A percentile compares a stretch with the other conserved stretches of the same genome.
Conservation (phyloP, 2,888 invertebrate genomes). For the Sceliomorpha sp. region DNA sequence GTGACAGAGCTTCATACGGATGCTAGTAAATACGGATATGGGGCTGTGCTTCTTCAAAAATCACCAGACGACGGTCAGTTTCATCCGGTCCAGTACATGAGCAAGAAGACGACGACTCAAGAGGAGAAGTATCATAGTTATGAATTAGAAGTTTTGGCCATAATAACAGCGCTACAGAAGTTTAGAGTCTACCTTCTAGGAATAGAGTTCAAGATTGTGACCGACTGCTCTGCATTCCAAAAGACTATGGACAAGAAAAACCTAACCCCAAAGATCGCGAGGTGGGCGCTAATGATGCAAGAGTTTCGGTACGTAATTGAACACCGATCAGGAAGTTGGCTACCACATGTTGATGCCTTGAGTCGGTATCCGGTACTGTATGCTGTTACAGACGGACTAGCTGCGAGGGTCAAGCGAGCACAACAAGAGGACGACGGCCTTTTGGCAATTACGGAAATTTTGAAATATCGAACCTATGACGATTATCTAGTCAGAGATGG, state of each 20-base stretch:
- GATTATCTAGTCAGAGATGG: slow-evolving; percentile 20
- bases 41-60: slow-evolving; percentile 49
- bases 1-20: slow-evolving; percentile 52
- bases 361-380: slow-evolving; percentile 14
- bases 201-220: slow-evolving; percentile 32
- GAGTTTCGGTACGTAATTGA: slow-evolving; percentile 30
- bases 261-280: slow-evolving; percentile 9
- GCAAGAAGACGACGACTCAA: slow-evolving; percentile 46
- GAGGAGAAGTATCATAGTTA: slow-evolving; percentile 59
- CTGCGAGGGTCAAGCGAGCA: slow-evolving; percentile 13
- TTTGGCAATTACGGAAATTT: slow-evolving; percentile 18
- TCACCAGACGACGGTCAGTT: slow-evolving; percentile 27
- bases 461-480: slow-evolving; percentile 19
- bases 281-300: slow-evolving; percentile 37
- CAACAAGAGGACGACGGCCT: slow-evolving; percentile 33
- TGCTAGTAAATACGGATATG: slow-evolving; percentile 47
- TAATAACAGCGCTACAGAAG: slow-evolving; percentile 54
- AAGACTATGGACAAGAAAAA: slow-evolving; percentile 34
- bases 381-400: slow-evolving; percentile 1
- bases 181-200: slow-evolving; percentile 39
- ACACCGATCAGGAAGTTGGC: slow-evolving; percentile 21
- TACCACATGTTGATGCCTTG: slow-evolving; percentile 45
- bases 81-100: slow-evolving; percentile 46
- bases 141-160: slow-evolving; percentile 59
- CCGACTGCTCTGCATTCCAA: slow-evolving; percentile 34